Evolutionary conservation across 2,888 invertebrate genomes (phyloP), one percentile per base, ranked within the genome.

Genomic region (Lasius platythorax): DNA sequence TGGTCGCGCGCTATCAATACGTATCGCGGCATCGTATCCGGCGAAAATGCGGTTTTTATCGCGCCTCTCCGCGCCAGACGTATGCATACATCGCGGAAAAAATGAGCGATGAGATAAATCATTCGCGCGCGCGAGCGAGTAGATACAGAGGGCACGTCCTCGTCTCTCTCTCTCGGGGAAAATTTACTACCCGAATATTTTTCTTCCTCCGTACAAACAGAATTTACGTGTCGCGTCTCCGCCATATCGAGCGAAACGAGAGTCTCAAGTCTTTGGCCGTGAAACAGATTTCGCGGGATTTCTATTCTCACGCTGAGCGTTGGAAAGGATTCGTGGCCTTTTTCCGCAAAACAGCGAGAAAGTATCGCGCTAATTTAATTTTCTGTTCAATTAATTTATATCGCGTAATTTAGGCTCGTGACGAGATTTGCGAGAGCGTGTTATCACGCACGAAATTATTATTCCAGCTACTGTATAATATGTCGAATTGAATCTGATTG

Each of bases 141-240:
- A 89, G 88, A 88, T 85, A 89, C 75, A 82, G 73, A 18, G 53
- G 84, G 67, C 75, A 56, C 66, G 84, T 85, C 63, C 37, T 37
- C 68, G 89, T 89, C 82, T 67, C 56, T 82, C 70, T 37, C 37
- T 37, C 5, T 37, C 37, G 5, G 28, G 61, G 72, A 50, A 84
- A 89, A 89, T 89, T 89, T 88, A 89, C 86, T 89, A 83, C 85
- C 88, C 50, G n/a, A 70, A 83, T 84, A 82, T 85, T 86, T 86
- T 79, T 37, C 73, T 72, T 79, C n/a, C 28, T 30, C 43, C 46
- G 23, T 37, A 37, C 23, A 18, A 2, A 18, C 18, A 50, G 64
- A 78, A 73, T 73, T 76, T 72, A 81, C 64, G 33, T 63, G 79
- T 56, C 83, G 46, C 74, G 43, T 43, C 53, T 66, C 37, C 53